Base-by-base conservation (phyloP, 2,113 vertebrate genomes). In the Albula glossodonta region DNA sequence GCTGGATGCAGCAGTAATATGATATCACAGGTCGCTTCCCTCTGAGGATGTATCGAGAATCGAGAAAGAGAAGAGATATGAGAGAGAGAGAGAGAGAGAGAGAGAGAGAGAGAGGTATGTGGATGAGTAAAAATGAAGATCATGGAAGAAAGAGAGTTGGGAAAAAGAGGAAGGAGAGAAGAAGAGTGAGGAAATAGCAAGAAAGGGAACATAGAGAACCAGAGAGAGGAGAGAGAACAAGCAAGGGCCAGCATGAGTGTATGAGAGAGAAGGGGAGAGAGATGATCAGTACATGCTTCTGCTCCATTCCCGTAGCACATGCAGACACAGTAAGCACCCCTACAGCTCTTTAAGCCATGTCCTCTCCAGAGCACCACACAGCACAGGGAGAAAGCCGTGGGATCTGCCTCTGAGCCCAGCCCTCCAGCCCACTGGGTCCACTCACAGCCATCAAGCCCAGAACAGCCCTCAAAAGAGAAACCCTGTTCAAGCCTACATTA, bases 1-100 rank as follows among this genome's bases (percentile, higher is more conserved):
- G 86, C 89, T 78, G 86, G 9, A 56, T n/a, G 51, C 51, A 82
- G 80, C 50, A 25, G 80, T 52, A 50, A 60, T 63, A 41, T 57
- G 22, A 63, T 10, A 83, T 41, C 81, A 48, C 25, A 83, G 81
- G 3, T 22, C 9, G 22, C 22, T 22, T 22, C 60, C 60, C 60
- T 53, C 10, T 57, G n/a, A 25, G 83, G 50, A 50, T 52, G n/a
- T 78, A 51, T 10, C 17, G 51, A 49, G 41, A 51, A 13, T n/a
- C 0, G 31, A 6, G 41, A 31, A 74, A n/a, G n/a, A 31, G 0
- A n/a, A 22, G 22, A 74, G 70, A 74, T 22, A 48, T 13, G 60
- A 19, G 60, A 17, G 1, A 48, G 60, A 57, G 53, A 60, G 48
- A 60, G 52, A 57, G 81, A 17, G 81, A 60, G 10, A 60, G 25